Conservation (phyloP, 2,113 vertebrate genomes). For the Microcebus griseorufus region DNA sequence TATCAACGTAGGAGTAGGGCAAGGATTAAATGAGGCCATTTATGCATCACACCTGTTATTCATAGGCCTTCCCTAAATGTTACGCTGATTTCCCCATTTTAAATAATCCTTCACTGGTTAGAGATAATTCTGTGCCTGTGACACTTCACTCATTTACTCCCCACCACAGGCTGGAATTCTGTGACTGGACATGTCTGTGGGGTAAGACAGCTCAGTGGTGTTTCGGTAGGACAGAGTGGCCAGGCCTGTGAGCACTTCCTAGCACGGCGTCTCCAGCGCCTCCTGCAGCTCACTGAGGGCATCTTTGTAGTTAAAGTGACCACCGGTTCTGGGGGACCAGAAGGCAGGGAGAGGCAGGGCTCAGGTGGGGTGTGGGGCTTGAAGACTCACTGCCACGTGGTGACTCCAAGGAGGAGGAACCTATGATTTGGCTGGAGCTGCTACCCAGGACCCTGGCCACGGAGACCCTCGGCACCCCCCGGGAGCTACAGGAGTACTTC, state of each 20-base stretch:
- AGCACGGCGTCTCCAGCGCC: neutral
- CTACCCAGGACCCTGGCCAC: neutral
- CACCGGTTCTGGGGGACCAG: no score
- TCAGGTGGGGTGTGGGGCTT: neutral
- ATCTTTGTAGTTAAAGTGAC: neutral
- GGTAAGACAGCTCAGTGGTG: neutral
- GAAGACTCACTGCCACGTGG: neutral
- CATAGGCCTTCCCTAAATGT: neutral
- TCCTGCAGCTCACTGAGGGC: neutral
- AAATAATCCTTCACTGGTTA: neutral
- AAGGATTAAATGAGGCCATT: neutral
- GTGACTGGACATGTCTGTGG: neutral
- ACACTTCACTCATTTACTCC: neutral
- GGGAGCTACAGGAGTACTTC: neutral
- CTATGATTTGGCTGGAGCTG: neutral
- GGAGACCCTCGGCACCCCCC: neutral
- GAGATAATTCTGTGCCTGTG: neutral
- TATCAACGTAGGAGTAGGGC: neutral
- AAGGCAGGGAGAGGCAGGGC: neutral
- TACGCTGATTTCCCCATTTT: neutral
- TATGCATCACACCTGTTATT: no score
- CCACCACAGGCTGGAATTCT: neutral
- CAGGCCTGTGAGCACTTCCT: neutral
- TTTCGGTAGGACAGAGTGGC: neutral
- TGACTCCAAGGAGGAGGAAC: neutral